Percentiles rank a stretch among this genome's conserved stretches.
phyloP scores from a whole-genome alignment of 2,888 invertebrate species.

The Tenthredo scrophulariae region DNA sequence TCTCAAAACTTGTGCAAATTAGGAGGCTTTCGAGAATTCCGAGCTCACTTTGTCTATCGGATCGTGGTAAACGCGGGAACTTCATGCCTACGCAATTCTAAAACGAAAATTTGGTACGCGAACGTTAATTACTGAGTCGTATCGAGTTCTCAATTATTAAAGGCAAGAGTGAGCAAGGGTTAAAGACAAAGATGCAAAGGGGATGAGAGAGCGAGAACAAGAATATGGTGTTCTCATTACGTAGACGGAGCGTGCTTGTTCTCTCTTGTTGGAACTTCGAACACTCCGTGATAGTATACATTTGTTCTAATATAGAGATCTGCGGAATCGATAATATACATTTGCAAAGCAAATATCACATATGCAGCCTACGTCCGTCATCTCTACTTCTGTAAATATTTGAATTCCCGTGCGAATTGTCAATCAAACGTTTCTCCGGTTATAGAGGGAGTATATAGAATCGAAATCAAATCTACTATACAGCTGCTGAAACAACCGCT shows the following conservation, averaged over 20 bases:
- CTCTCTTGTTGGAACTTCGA: background rate
- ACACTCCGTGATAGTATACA: background rate
- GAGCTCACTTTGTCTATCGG: background rate
- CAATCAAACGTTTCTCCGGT: background rate
- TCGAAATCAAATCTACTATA: background rate
- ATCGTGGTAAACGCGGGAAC: background rate
- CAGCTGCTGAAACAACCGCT: background rate
- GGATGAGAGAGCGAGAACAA: background rate
- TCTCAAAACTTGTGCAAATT: background rate
- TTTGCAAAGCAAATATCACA: slow-evolving; percentile 31
- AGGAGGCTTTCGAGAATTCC: background rate
- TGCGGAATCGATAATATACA: background rate
- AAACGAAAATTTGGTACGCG: slow-evolving; percentile 17
- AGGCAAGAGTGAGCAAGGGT: slow-evolving; percentile 13
- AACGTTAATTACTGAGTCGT: slow-evolving; percentile 43
- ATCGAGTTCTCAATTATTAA: slow-evolving; percentile 43
- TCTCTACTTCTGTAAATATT: slow-evolving; percentile 8
- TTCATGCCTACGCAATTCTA: background rate
- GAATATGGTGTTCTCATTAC: slow-evolving; percentile 2
- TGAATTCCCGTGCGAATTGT: background rate
- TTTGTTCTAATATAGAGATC: slow-evolving; percentile 2
- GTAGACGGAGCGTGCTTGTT: background rate
- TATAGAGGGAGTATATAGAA: background rate
- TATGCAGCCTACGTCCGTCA: background rate
- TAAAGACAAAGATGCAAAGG: background rate